Evolutionary conservation across 2,113 vertebrate genomes (phyloP).

Genomic region (Cavia aperea): DNA sequence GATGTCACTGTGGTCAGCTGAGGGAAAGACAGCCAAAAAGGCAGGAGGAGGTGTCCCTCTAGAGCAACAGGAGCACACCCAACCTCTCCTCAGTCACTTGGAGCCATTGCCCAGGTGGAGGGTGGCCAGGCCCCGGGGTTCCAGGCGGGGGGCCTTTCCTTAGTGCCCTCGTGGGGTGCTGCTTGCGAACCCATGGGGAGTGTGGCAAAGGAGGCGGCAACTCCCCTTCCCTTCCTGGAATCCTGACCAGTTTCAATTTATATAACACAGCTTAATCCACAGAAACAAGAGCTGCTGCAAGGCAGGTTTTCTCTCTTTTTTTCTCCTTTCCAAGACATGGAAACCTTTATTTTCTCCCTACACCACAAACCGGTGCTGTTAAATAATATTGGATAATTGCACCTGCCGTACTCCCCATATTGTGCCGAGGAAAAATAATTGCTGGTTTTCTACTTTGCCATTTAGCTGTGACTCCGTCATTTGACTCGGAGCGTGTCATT

Average conservation of each 20-base stretch:
- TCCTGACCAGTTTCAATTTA: slow-evolving; percentile 59
- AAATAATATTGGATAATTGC: slow-evolving; percentile 75
- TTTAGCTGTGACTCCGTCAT: slow-evolving; percentile 57
- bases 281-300: slow-evolving; percentile 33
- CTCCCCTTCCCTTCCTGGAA: slow-evolving; percentile 25
- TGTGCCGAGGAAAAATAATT: slow-evolving; percentile 73
- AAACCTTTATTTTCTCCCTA: slow-evolving; percentile 71
- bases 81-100: neutral
- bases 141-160: neutral
- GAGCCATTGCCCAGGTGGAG: neutral
- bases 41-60: neutral
- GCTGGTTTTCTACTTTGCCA: slow-evolving; percentile 66
- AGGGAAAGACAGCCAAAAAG: neutral
- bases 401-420: slow-evolving; percentile 67
- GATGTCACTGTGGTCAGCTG: no score
- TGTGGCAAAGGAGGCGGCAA: neutral
- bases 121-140: no score
- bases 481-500: slow-evolving; percentile 62
- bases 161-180: neutral
- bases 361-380: slow-evolving; percentile 66
- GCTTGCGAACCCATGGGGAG: neutral
- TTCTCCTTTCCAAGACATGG: slow-evolving; percentile 43
- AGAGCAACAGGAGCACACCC: neutral
- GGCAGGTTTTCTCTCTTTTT: neutral
- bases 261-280: slow-evolving; percentile 48